Evolutionary conservation across 1,140 invertebrate genomes (phyloP).

Genomic region (Lanistes nyassanus): DNA sequence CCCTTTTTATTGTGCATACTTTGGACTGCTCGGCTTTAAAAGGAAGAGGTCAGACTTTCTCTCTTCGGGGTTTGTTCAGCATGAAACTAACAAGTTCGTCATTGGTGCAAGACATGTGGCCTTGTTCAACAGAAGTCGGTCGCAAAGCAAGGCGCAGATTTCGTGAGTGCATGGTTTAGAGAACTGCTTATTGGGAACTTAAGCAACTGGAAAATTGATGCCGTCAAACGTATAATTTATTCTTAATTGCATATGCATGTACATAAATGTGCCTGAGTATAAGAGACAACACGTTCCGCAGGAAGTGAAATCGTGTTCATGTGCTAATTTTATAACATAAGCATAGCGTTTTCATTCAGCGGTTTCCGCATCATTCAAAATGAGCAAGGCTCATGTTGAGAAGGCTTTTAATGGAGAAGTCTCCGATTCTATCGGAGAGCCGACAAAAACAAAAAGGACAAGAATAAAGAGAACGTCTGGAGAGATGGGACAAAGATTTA

Average conservation of each 20-base stretch:
- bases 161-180: not conserved
- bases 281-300: too few relatives aligned
- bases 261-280: too few relatives aligned
- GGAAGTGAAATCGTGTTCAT: too few relatives aligned
- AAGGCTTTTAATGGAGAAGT: slow-evolving; percentile 36
- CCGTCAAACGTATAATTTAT: too few relatives aligned
- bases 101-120: not conserved
- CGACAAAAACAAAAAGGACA: slow-evolving; percentile 19
- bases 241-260: too few relatives aligned
- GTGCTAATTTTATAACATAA: too few relatives aligned
- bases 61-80: not conserved
- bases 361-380: slow-evolving; percentile 8
- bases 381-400: slow-evolving; percentile 33
- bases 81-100: not conserved
- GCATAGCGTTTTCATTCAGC: not conserved
- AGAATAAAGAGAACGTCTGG: slow-evolving; percentile 22
- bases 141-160: slow-evolving; percentile 2
- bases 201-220: too few relatives aligned
- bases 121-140: not conserved
- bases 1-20: not conserved
- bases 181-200: not conserved
- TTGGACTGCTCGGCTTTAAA: not conserved
- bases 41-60: not conserved
- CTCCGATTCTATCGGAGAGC: slow-evolving; percentile 13
- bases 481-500: slow-evolving; percentile 22